phyloP scores from a whole-genome alignment of 2,797 vertebrate genomes.

The Gymnodraco acuticeps region DNA sequence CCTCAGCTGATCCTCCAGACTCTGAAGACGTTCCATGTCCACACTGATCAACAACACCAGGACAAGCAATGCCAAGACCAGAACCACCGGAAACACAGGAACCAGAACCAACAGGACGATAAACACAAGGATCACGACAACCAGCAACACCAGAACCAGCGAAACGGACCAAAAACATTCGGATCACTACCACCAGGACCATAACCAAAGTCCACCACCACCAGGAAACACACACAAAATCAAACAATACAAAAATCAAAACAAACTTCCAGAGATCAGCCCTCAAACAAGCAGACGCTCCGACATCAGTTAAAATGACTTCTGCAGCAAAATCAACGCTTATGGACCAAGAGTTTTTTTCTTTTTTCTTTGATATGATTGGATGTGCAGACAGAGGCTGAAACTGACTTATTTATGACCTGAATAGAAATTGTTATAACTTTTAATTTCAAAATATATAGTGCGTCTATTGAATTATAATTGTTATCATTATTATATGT shows the following conservation, averaged over 20 bases:
- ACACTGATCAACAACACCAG: not conserved
- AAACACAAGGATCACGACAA: not conserved
- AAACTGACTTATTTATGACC: not conserved
- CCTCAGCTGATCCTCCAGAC: constrained; percentile 83
- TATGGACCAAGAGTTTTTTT: not conserved
- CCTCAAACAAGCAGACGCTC: no score
- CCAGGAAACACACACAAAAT: no score
- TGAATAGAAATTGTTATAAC: not conserved
- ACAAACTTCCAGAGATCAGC: no score
- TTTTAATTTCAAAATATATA: not conserved
- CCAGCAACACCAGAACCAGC: not conserved
- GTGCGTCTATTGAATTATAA: not conserved
- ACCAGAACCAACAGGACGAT: not conserved
- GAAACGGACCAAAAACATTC: not conserved
- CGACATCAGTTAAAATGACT: not conserved
- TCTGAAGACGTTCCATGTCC: constrained; percentile 55
- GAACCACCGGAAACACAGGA: not conserved
- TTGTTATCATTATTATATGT: not conserved
- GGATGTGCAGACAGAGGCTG: not conserved
- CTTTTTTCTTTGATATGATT: constrained; percentile 1
- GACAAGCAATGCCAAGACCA: not conserved
- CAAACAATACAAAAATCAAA: no score
- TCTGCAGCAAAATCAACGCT: not conserved
- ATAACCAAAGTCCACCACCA: no score
- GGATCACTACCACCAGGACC: not conserved